Evolutionary conservation across 2,113 vertebrate genomes (phyloP), one percentile per base, ranked within the genome.

Genomic region (Periophthalmus modestus): DNA sequence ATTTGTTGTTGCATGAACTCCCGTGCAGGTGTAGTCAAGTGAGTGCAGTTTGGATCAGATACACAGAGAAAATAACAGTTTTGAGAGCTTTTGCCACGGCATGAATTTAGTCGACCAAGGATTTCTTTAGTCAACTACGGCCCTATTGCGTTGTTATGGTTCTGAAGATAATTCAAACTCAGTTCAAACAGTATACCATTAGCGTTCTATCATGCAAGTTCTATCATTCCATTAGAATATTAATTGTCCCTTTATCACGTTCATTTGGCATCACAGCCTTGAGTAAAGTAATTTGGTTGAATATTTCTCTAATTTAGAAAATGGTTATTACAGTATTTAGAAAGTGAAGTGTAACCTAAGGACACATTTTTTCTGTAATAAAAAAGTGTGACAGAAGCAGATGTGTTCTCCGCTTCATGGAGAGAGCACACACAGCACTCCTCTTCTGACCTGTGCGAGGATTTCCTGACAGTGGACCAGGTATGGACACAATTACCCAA

Each of bases 381-480:
- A 34, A 18, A 63, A 59, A 36, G 33, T 43, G 34, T n/a, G 7
- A 16, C 16, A n/a, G 2, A 12, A 16, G 10, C 43, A 76, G 46
- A 55, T 19, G 13, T 34, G 59, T 34, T 16, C 67, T 79, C 21
- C 21, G 68, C 39, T 52, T 50, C 21, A 54, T 24, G 68, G 33
- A 67, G 71, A 63, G 62, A 72, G 59, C 47, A 77, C 75, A 76
- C 61, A 14, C 59, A 34, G 65, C 72, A 33, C 66, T 68, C 68
- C 68, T 62, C 69, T 65, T 9, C 21, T 70, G 58, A 69, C 68
- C 69, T 66, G 68, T 21, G 7, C 11, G 55, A 23, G 39, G 71
- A 24, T 18, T 80, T 83, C 63, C 68, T 66, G 74, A 63, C 70
- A 77, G 23, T 0, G 15, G 69, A n/a, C 54, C 7, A 47, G 21